These are phyloP conservation scores for Paracyclopina nana DNA, from an alignment of 1,140 invertebrate species.

Conservation along the genomic window DNA sequence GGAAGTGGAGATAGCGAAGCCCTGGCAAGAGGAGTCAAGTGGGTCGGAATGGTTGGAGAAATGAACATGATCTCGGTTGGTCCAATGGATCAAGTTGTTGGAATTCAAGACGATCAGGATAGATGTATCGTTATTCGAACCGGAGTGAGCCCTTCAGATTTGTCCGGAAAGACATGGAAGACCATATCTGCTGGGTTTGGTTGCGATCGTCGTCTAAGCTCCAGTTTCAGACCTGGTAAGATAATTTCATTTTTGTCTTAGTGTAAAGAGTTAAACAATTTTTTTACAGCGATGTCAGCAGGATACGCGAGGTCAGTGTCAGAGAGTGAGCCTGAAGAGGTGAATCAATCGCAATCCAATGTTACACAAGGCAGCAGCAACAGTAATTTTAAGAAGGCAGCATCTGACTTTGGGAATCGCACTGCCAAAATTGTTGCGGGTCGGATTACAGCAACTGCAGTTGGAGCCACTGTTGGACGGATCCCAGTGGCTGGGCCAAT, in stretches of 20 bases:
- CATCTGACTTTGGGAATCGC: background rate
- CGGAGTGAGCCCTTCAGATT: constrained; percentile 49
- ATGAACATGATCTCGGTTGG: constrained; percentile 62
- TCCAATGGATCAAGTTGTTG: constrained; percentile 57
- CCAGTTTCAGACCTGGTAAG: too few species aligned
- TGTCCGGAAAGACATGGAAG: constrained; percentile 69
- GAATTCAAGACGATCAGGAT: constrained; percentile 31
- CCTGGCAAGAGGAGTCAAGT: constrained; percentile 40
- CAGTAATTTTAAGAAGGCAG: background rate
- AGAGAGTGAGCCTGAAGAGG: background rate
- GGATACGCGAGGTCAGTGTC: too few species aligned
- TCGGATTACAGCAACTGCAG: background rate
- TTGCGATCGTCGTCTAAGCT: too few species aligned
- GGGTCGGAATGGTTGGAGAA: constrained; percentile 42
- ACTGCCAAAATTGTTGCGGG: background rate
- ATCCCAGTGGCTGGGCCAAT: constrained; percentile 6
- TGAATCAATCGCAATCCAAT: background rate
- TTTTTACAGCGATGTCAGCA: too few species aligned
- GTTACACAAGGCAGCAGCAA: background rate
- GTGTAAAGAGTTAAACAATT: too few species aligned
- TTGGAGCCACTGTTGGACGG: constrained; percentile 1
- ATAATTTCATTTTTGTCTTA: too few species aligned
- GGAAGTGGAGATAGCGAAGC: constrained; percentile 17
- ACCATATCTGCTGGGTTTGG: constrained; percentile 21
- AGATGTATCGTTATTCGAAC: constrained; percentile 53